Evolutionary conservation across 2,113 vertebrate genomes (phyloP), one percentile per base, ranked within the genome.

Genomic region (Apus apus): DNA sequence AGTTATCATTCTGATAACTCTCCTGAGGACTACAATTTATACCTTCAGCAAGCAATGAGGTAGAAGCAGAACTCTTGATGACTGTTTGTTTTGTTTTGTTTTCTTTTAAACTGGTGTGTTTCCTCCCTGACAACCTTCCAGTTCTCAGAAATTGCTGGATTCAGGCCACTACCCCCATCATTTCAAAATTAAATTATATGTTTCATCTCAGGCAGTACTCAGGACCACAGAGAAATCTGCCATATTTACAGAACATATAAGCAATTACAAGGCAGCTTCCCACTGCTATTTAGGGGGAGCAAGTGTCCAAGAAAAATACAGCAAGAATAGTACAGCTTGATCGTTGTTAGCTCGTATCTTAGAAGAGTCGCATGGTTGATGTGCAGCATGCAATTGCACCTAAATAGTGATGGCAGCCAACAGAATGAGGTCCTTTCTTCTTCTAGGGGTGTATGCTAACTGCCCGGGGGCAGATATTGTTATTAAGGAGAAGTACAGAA

Each of bases 401-500:
- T 80, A 95, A 96, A 89, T 46, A 92, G 77, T 40, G 3, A 12
- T 45, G 48, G 70, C 58, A 45, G n/a, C 68, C 56, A 62, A 15
- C 61, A 66, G 66, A 57, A 4, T 8, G 45, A 36, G 18, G 14
- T 50, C 53, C 17, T 67, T 51, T 53, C 6, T 73, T 78, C 60
- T 76, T 77, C 66, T 27, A 29, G 79, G 58, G 40, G 19, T 11
- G 2, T 75, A 36, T n/a, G 40, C 61, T 80, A 50, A 48, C 43
- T 78, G 54, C 22, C 15, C 74, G 40, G 64, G 71, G 81, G 79
- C 53, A 94, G 78, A 76, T 54, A 32, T 12, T 86, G 53, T 81
- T 81, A 77, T 78, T 97, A 96, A 74, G 26, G 64, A 71, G 17
- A 94, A 79, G 91, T 85, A 68, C 81, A 72, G 95, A 80, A 57